Percentiles rank a stretch among this genome's conserved stretches.
phyloP scores from a whole-genome alignment of 2,888 invertebrate species.

The Amblyteles armatorius region DNA sequence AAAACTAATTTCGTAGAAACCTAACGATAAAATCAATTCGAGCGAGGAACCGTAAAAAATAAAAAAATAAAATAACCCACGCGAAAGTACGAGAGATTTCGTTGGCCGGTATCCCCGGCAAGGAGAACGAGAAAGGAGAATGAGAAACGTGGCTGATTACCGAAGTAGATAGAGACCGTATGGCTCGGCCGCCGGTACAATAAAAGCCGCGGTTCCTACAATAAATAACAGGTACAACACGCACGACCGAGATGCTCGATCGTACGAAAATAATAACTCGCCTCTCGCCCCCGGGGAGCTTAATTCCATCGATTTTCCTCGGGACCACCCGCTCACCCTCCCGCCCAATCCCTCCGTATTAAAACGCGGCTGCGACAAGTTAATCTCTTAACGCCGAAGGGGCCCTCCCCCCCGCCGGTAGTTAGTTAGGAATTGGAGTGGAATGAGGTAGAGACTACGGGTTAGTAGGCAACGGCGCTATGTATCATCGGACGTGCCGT shows the following conservation, averaged over 20 bases:
- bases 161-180: constrained; percentile 19
- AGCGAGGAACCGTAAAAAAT: not conserved
- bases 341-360: constrained; percentile 71
- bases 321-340: constrained; percentile 55
- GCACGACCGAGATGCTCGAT: constrained; percentile 22
- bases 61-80: not conserved
- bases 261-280: constrained; percentile 48
- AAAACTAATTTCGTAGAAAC: not conserved
- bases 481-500: constrained; percentile 45
- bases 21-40: not conserved
- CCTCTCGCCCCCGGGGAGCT: constrained; percentile 31
- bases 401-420: constrained; percentile 16
- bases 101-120: not conserved
- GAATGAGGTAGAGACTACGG: constrained; percentile 42
- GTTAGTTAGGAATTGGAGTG: constrained; percentile 54
- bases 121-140: constrained; percentile 2
- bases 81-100: not conserved
- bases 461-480: constrained; percentile 13
- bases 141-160: not conserved
- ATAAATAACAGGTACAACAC: constrained; percentile 30
- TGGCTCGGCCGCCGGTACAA: constrained; percentile 2
- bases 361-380: constrained; percentile 79
- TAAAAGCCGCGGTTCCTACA: constrained; percentile 18
- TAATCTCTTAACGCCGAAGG: constrained; percentile 79
- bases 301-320: constrained; percentile 72